Base-by-base conservation (phyloP, 30 jellyfish, hydroid and myxozoan species). In the Chironex yamaguchii region DNA sequence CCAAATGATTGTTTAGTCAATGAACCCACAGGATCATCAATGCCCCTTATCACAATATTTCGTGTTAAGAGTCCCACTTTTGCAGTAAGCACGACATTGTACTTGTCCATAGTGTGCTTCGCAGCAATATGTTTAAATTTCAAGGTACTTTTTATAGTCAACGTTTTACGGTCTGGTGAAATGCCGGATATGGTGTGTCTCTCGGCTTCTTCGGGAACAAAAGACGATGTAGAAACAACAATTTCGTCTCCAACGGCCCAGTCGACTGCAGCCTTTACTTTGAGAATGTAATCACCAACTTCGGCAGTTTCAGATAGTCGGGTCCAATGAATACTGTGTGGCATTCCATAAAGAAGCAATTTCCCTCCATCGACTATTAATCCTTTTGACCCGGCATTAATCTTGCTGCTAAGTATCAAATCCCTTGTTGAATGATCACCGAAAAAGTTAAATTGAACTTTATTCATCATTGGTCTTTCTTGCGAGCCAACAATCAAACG, bases 351-450 rank as follows among this genome's bases (percentile, higher is more conserved):
- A 85, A 85, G 25, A 66, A 78, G 94, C 73, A 94, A 17, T 14
- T 85, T 90, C 0, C 83, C 96, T 68, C 89, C 82, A 17, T 42
- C 58, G 25, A 94, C 96, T 6, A 82, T 97, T 29, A 94, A 42
- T 0, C 97, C 97, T 68, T 94, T 94, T 0, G 99, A 87, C 31
- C 99, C 99, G 22, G 85, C 95, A 34, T 88, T 89, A 3, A 90
- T 95, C 0, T 96, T 96, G 34, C 54, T 63, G 21, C 90, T 70
- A 71, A 94, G 32, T 0, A 97, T 96, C 82, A 89, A 49, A 69
- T 94, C 97, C 52, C 64, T 35, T 0, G 97, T 67, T 49, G 65
- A 63, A 6, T 94, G 97, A 85, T 85, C 71, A 4, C 99, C 99
- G 35, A 69, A 72, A 52, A 94, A 87, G 33, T 85, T 71, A 2